Base-by-base conservation (phyloP, 2,113 vertebrate species). In the Rafetus swinhoei region DNA sequence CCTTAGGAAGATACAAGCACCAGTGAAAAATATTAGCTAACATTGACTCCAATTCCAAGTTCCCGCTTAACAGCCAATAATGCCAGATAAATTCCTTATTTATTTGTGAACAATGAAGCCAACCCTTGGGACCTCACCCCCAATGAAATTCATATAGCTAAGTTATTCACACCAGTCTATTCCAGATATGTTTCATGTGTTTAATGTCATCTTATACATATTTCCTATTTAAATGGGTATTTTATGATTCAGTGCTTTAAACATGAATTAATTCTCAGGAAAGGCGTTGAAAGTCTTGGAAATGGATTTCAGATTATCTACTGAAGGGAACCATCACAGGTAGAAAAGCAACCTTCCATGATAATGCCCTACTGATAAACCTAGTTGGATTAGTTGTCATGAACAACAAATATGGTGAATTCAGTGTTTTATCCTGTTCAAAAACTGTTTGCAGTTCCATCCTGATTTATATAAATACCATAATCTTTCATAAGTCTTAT, bases 221-320 rank as follows among this genome's bases (percentile, higher is more conserved):
- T 94, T 96, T 92, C 69, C 39, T 92, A 86, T 92, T 92, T 16
- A 93, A 94, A 96, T 85, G 4, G 79, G 14, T 89, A 87, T 95
- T 95, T 90, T 77, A 84, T 93, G 92, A 96, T 95, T 85, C 88
- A 94, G 82, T 87, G 88, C 4, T 53, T 81, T 92, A 89, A 95
- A 90, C 93, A 93, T 80, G 7, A 93, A 89, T 93, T 96, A 88
- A 59, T 88, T 87, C 55, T 84, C 59, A 82, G 35, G 39, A 55
- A 90, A 95, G 88, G 85, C 93, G 92, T 92, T 96, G 90, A 95
- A 92, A 95, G 88, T 55, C 55, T 90, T 93, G 80, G 88, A 93
- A 97, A 93, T 18, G 83, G 80, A 82, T 56, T 92, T 72, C 60
- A 90, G 79, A 88, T 86, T 69, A 93, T 87, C 62, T 82, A 35